Percentiles rank a stretch among this genome's conserved stretches.
Conservation (phyloP, 2,797 vertebrate species). For the Pseudochaenichthys georgianus region DNA sequence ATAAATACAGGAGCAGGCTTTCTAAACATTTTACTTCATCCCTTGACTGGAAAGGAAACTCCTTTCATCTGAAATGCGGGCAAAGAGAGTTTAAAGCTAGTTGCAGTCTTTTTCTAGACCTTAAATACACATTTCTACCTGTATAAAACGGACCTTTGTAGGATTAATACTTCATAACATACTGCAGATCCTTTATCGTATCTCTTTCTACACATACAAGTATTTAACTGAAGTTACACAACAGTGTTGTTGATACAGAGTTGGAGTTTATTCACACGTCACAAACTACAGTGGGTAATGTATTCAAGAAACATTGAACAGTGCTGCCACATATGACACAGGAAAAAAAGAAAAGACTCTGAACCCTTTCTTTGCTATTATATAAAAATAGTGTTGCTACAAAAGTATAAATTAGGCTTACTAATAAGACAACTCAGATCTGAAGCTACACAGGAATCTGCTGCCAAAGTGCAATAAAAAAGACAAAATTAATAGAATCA, state of each 20-base stretch:
- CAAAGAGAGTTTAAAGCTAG: slow-evolving; percentile 4
- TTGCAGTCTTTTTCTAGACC: not conserved
- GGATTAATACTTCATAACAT: not conserved
- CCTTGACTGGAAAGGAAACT: not conserved
- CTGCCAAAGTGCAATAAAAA: slow-evolving; percentile 92
- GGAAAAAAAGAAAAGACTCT: slow-evolving; percentile 74
- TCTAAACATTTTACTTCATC: slow-evolving; percentile 21
- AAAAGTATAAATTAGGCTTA: slow-evolving; percentile 99
- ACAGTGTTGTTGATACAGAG: slow-evolving; percentile 67
- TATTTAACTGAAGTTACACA: not conserved
- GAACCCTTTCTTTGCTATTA: slow-evolving; percentile 91
- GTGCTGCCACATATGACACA: slow-evolving; percentile 88
- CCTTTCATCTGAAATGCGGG: not conserved
- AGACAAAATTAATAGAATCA: slow-evolving; percentile 83
- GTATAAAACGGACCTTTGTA: slow-evolving; percentile 4
- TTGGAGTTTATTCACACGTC: slow-evolving; percentile 94
- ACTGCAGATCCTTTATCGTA: not conserved
- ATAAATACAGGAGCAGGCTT: slow-evolving; percentile 30
- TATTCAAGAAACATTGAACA: slow-evolving; percentile 94
- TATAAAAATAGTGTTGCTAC: slow-evolving; percentile 99
- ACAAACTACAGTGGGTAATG: slow-evolving; percentile 96
- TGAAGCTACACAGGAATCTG: slow-evolving; percentile 93
- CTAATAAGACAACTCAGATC: slow-evolving; percentile 95
- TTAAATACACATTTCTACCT: not conserved
- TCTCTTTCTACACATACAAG: not conserved